Base-by-base conservation (phyloP, 2,797 vertebrate species). In the Manis crassicaudata region DNA sequence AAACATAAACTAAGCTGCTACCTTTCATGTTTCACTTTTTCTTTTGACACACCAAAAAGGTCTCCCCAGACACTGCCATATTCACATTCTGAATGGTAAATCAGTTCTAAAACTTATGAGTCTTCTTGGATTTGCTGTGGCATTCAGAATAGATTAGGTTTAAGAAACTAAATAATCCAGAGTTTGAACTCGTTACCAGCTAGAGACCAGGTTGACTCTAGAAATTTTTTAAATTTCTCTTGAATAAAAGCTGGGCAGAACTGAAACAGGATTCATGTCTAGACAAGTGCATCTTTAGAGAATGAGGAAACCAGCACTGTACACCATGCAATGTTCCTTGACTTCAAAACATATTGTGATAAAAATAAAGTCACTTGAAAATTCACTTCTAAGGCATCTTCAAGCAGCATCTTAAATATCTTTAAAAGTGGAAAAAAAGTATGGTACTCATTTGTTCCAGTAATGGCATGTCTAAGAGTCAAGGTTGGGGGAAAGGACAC, bases 311-410 rank as follows among this genome's bases (percentile, higher is more conserved):
- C 43, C 27, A 70, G 32, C 58, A 83, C 35, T 86, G 56, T n/a
- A 14, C 43, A 80, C 60, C 70, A 63, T 43, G 82, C 92, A 80
- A 70, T 84, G 62, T 23, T 63, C 67, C 40, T 52, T n/a, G 67
- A 56, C 62, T 93, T 89, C 29, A 95, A 83, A 91, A 77, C 6
- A 2, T 79, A 62, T 13, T 73, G 62, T 63, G 83, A 77, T 10
- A 88, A 60, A 95, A 97, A 97, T 72, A 81, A 88, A 92, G 85
- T 94, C 70, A 81, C 70, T 73, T 40, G 88, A 96, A 97, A 88
- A 94, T 95, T 94, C 60, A 87, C 77, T 93, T 96, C 46, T 56
- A 93, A 93, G 72, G 23, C 83, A 81, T 81, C 90, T 87, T 92
- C 46, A 91, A 93, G 70, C 35, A 93, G 10, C 50, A 81, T 20